phyloP scores from a whole-genome alignment of 2,113 vertebrate genomes.

The Osmerus mordax region DNA sequence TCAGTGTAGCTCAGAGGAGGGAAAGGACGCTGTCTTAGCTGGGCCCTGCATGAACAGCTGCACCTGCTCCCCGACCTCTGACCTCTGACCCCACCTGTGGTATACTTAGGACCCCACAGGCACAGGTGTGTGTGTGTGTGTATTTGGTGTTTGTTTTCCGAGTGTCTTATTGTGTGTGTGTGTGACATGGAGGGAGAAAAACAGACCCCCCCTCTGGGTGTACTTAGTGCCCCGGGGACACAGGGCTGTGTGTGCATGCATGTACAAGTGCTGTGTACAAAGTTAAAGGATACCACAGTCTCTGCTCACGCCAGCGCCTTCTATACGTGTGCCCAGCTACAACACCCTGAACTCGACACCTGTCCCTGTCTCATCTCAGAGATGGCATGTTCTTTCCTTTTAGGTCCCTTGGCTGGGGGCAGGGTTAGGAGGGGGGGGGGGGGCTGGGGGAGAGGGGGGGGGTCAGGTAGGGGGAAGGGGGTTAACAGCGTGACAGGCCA shows the following conservation, averaged over 20 bases:
- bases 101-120: constrained; percentile 1
- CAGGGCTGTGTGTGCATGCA: constrained; percentile 21
- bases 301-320: constrained; percentile 39
- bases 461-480: constrained; percentile 25
- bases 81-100: no score
- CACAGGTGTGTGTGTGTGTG: background rate
- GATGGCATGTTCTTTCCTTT: constrained; percentile 79
- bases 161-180: background rate
- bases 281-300: constrained; percentile 59
- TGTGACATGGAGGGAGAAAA: background rate
- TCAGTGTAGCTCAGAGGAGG: no score
- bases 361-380: constrained; percentile 77
- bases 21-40: no score
- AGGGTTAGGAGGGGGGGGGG: constrained; percentile 35
- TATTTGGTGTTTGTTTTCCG: constrained; percentile 10
- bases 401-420: constrained; percentile 65
- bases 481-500: constrained; percentile 20
- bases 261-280: constrained; percentile 57
- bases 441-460: constrained; percentile 35
- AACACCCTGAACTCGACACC: constrained; percentile 66
- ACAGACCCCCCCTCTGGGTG: constrained; percentile 15
- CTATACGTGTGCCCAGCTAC: constrained; percentile 8
- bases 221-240: constrained; percentile 9
- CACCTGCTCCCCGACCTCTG: no score
- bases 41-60: no score